Evolutionary conservation across 2,113 vertebrate species (phyloP).

Genomic region (Ginglymostoma cirratum): DNA sequence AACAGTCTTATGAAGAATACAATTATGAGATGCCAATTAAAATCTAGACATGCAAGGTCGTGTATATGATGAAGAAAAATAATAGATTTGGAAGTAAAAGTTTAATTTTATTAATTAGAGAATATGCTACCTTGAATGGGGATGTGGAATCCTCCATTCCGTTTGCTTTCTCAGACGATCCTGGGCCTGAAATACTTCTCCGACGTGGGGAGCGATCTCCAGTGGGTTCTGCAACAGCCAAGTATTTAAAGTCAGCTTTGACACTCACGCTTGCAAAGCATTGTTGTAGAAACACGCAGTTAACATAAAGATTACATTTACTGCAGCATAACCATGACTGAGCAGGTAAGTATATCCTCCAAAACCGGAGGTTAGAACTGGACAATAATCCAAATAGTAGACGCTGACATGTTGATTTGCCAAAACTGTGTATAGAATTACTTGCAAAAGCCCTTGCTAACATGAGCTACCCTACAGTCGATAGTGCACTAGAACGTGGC

Average conservation of each 20-base stretch:
- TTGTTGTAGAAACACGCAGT: neutral
- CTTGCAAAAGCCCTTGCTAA: neutral
- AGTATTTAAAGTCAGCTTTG: neutral
- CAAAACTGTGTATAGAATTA: neutral
- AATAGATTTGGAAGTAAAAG: neutral
- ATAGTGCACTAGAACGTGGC: no score
- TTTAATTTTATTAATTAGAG: neutral
- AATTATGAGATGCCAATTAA: neutral
- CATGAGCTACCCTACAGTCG: neutral
- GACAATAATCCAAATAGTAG: neutral
- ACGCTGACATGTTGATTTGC: neutral
- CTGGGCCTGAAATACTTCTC: conserved; percentile 87
- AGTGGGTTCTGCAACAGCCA: conserved; percentile 68
- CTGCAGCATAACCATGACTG: neutral
- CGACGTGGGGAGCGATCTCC: conserved; percentile 85
- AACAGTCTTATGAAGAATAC: neutral
- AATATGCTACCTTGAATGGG: conserved; percentile 80
- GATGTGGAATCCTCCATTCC: conserved; percentile 76
- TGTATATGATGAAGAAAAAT: neutral
- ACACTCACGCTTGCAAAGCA: neutral
- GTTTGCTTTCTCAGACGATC: conserved; percentile 76
- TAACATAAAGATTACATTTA: neutral
- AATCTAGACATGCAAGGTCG: no score
- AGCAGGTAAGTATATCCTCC: neutral
- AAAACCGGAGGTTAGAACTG: neutral